phyloP scores from a whole-genome alignment of 37 sponge, comb jelly and placozoan species.

The Spongilla lacustris region DNA sequence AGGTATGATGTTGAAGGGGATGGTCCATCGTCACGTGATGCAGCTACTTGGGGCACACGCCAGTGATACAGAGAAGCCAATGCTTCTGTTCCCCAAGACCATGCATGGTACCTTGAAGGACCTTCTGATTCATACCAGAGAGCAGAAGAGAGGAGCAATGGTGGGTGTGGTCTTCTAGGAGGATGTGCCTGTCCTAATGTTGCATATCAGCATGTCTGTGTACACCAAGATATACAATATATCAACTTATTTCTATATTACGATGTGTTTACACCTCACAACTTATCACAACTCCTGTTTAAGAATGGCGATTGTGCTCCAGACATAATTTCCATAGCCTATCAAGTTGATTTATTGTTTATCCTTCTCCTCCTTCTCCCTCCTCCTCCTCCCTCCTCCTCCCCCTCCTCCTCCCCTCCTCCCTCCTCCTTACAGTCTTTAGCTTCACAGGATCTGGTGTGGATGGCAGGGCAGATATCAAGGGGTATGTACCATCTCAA shows the following conservation, averaged over 20 bases:
- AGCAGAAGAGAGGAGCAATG: slow-evolving; percentile 21
- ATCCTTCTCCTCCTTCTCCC: too few species aligned
- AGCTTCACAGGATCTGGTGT: slow-evolving; percentile 78
- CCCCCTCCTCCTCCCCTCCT: not conserved
- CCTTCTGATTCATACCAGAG: slow-evolving; percentile 47
- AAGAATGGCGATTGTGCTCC: too few species aligned
- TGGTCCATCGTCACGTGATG: slow-evolving; percentile 66
- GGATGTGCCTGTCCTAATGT: not conserved
- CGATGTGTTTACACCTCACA: too few species aligned
- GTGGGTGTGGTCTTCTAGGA: slow-evolving; percentile 11
- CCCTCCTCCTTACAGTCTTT: slow-evolving; percentile 21
- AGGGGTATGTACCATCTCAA: slow-evolving; percentile 88
- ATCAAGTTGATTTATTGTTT: too few species aligned
- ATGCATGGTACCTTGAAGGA: slow-evolving; percentile 66
- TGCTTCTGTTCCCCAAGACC: slow-evolving; percentile 78
- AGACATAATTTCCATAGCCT: too few species aligned
- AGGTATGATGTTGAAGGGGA: slow-evolving; percentile 37
- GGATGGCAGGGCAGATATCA: slow-evolving; percentile 74
- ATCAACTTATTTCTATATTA: too few species aligned
- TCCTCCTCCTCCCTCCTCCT: not conserved
- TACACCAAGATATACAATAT: too few species aligned
- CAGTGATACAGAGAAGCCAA: slow-evolving; percentile 54
- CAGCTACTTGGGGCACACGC: slow-evolving; percentile 58
- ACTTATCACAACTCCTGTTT: too few species aligned
- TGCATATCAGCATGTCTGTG: too few species aligned